These are phyloP conservation scores for Odocoileus hemionus DNA, from an alignment of 2,113 vertebrate genomes.

Conservation along the genomic window DNA sequence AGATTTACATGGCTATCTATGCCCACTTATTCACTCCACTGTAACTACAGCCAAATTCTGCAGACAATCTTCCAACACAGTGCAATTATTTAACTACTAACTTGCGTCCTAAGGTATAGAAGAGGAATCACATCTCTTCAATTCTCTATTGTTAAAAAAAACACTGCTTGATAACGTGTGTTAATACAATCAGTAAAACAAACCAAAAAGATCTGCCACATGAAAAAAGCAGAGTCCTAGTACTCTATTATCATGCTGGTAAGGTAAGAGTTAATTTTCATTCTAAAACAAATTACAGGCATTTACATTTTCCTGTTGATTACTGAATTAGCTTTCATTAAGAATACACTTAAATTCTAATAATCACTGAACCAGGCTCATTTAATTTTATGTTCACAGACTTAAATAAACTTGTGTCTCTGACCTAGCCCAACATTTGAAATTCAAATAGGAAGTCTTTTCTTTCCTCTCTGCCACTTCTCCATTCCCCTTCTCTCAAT, in stretches of 20 bases:
- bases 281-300: conserved; percentile 92
- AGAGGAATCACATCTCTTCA: neutral
- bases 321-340: conserved; percentile 99
- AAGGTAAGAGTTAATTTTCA: conserved; percentile 96
- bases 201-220: conserved; percentile 39
- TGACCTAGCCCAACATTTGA: conserved; percentile 90
- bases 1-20: neutral
- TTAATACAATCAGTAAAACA: neutral
- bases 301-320: conserved; percentile 98
- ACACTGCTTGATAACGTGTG: neutral
- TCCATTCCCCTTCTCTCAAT: neutral
- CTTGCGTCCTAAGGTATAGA: neutral
- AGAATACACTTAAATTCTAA: conserved; percentile 97
- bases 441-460: conserved; percentile 87
- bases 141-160: conserved; percentile 18
- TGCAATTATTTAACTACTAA: neutral
- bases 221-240: conserved; percentile 53
- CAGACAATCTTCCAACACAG: neutral
- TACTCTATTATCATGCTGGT: conserved; percentile 83
- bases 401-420: conserved; percentile 90
- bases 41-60: conserved; percentile 13
- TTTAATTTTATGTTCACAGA: conserved; percentile 96
- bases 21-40: neutral
- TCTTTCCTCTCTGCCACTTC: conserved; percentile 6
- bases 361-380: conserved; percentile 91